Evolutionary conservation across 2,888 invertebrate species (phyloP).

Genomic region (Polia nebulosa): DNA sequence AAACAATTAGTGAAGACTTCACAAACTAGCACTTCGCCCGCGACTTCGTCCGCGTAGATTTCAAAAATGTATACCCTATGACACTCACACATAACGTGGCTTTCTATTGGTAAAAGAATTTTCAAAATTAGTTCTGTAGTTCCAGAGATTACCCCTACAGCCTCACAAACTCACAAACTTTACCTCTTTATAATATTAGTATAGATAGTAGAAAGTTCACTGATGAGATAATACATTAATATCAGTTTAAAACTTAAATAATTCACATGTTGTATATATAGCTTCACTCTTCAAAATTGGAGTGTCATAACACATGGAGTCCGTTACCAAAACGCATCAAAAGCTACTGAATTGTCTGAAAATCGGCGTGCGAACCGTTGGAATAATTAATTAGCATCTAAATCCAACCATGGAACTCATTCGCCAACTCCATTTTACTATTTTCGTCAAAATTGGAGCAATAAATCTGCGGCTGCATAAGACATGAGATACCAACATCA

Average conservation of each 20-base stretch:
- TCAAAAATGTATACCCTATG: too few relatives aligned
- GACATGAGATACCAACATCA: slow-evolving; percentile 34
- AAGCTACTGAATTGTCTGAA: slow-evolving; percentile 5
- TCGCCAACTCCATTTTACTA: slow-evolving; percentile 31
- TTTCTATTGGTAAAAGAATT: too few relatives aligned
- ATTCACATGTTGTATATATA: neutral
- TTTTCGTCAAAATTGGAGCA: slow-evolving; percentile 35
- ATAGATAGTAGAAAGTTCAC: too few relatives aligned
- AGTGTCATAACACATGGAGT: neutral
- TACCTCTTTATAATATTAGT: too few relatives aligned
- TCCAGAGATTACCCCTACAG: too few relatives aligned
- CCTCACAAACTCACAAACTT: too few relatives aligned
- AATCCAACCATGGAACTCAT: slow-evolving; percentile 44
- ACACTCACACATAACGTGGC: too few relatives aligned
- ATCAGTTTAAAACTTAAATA: neutral
- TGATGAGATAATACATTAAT: neutral
- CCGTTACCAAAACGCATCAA: neutral
- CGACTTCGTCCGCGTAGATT: too few relatives aligned
- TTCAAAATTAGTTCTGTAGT: too few relatives aligned
- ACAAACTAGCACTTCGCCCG: too few relatives aligned
- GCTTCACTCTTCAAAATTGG: neutral
- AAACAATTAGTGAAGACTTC: too few relatives aligned
- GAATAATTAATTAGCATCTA: slow-evolving; percentile 44
- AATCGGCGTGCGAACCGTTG: slow-evolving; percentile 9
- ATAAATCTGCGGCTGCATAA: slow-evolving; percentile 41